Evolutionary conservation across 1,140 invertebrate genomes (phyloP).

Genomic region (Saxidomus purpurata): DNA sequence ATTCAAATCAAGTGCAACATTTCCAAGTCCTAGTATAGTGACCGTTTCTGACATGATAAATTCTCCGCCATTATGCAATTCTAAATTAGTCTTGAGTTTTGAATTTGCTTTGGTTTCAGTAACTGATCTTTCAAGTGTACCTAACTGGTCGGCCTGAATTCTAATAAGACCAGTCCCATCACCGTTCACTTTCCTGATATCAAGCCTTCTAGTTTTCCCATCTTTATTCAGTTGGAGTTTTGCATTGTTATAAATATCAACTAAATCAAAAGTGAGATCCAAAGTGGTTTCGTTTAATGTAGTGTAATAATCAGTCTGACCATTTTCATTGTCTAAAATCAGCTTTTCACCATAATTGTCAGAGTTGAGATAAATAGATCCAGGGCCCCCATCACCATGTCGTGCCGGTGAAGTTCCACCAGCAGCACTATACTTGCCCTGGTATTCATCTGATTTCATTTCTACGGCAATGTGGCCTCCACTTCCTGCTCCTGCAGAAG

Average conservation of each 20-base stretch:
- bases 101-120: conserved; percentile 72
- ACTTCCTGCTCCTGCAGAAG: conserved; percentile 74
- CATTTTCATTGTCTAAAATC: conserved; percentile 77
- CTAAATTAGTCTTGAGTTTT: conserved; percentile 79
- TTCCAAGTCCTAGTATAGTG: conserved; percentile 75
- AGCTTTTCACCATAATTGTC: conserved; percentile 68
- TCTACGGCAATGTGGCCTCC: conserved; percentile 78
- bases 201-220: conserved; percentile 68
- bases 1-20: conserved; percentile 76
- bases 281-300: conserved; percentile 71
- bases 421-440: conserved; percentile 72
- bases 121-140: conserved; percentile 75
- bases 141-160: conserved; percentile 75
- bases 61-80: conserved; percentile 79
- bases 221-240: conserved; percentile 77
- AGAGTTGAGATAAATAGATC: conserved; percentile 73
- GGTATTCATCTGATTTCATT: conserved; percentile 66
- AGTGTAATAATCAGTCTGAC: conserved; percentile 75
- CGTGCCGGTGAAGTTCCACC: conserved; percentile 72
- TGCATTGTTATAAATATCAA: conserved; percentile 78
- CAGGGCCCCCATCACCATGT: conserved; percentile 78
- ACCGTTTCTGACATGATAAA: conserved; percentile 79
- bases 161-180: conserved; percentile 79
- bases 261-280: conserved; percentile 74
- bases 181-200: conserved; percentile 77